Base-by-base conservation (phyloP, 2,113 vertebrate species). In the Cavia porcellus region DNA sequence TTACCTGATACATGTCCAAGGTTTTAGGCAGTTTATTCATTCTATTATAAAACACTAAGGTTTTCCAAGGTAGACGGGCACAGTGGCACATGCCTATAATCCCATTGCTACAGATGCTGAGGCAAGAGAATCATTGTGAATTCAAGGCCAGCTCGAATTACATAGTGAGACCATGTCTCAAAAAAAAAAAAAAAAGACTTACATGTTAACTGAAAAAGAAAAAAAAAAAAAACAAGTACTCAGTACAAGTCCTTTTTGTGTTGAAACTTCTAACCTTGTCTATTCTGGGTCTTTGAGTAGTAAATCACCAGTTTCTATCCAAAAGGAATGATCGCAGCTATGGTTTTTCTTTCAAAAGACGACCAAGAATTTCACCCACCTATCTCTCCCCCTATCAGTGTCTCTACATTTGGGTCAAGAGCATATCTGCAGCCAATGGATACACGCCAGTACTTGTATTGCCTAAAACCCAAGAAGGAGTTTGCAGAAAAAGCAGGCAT, bases 401-500 rank as follows among this genome's bases (percentile, higher is more conserved):
- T 98, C 89, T 99, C 99, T 80, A 99, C 99, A 0, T 99, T 99
- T 98, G 99, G 99, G 2, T 99, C 99, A 96, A 99, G 99, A 98
- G 99, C 99, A 45, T 99, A 99, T 84, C 99, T 99, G 96, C 99
- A 99, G 96, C 99, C 99, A 79, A 99, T 99, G 99, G 99, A 99
- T 98, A 99, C 99, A 1, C 99, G 99, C 55, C 99, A 99, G 50
- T 99, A 99, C 75, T 99, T 99, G 77, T 99, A 99, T 97, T 99
- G 99, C 97, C 97, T 99, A 94, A 99, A 99, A 96, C 99, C 99
- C 25, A 99, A 99, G 96, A 99, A 99, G 5, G 99, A 99, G 98
- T 99, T 99, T 96, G 99, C 99, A 7, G 99, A 99, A 98, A 99
- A 99, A 98, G 99, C 99, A 55, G 99, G 99, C 61, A 99, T 99